These are phyloP conservation scores for Poeciliopsis turneri DNA, from an alignment of 2,797 vertebrate species.

Conservation along the genomic window DNA sequence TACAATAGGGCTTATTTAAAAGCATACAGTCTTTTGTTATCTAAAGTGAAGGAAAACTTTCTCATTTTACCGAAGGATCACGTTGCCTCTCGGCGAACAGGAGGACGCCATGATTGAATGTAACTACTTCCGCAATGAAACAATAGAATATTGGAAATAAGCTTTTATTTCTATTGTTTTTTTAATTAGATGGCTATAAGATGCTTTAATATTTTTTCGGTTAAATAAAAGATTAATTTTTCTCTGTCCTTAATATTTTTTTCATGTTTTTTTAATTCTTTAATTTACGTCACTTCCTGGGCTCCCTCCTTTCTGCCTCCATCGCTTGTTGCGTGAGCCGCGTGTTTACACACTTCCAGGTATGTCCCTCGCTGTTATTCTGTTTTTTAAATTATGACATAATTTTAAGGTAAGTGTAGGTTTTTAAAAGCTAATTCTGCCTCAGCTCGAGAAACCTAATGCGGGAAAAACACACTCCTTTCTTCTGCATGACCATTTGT, in stretches of 20 bases:
- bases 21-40: not conserved
- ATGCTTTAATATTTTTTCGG: not conserved
- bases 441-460: not conserved
- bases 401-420: accelerated
- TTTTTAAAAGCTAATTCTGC: accelerated
- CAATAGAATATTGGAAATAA: no score
- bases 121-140: conserved; percentile 51
- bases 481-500: not conserved
- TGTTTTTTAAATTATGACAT: not conserved
- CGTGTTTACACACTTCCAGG: conserved; percentile 77
- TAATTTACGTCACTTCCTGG: conserved; percentile 59
- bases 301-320: conserved; percentile 51
- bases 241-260: not conserved
- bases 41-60: conserved; percentile 31
- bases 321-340: conserved; percentile 55
- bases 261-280: not conserved
- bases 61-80: conserved; percentile 65
- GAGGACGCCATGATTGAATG: conserved; percentile 66
- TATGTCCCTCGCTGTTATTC: conserved; percentile 39
- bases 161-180: not conserved
- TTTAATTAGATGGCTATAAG: not conserved
- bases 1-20: not conserved
- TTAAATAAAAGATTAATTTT: not conserved
- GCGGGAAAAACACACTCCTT: not conserved
- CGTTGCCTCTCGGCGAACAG: conserved; percentile 58